These are phyloP conservation scores for Leptinotarsa texana DNA, from an alignment of 1,140 invertebrate species.

Conservation along the genomic window DNA sequence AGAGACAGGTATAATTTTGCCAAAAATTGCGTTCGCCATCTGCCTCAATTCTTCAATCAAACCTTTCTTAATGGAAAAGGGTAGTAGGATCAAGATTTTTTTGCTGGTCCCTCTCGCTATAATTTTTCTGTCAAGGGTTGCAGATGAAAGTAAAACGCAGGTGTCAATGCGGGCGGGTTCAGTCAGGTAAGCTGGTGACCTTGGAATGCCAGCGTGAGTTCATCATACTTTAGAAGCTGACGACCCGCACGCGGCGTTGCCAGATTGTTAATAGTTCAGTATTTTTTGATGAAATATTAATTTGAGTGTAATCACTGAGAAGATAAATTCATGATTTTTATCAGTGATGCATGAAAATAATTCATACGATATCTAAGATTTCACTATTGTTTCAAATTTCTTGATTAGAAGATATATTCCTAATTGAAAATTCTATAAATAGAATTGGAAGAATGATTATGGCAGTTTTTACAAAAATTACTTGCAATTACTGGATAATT, in stretches of 20 bases:
- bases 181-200: conserved; percentile 28
- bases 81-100: conserved; percentile 4
- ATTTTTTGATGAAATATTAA: no score
- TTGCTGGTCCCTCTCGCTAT: conserved; percentile 10
- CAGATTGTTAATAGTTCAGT: neutral
- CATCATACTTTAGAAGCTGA: conserved; percentile 12
- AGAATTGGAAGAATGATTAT: no score
- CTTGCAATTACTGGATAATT: no score
- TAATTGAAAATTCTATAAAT: no score
- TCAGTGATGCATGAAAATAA: no score
- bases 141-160: conserved; percentile 40
- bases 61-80: conserved; percentile 27
- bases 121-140: conserved; percentile 26
- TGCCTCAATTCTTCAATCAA: conserved; percentile 13
- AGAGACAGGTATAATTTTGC: conserved; percentile 15
- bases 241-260: conserved; percentile 11
- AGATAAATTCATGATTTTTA: no score
- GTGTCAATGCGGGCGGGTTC: conserved; percentile 36
- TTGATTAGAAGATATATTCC: no score
- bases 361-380: no score
- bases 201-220: conserved; percentile 36
- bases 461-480: no score
- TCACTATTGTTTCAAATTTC: no score
- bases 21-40: conserved; percentile 30
- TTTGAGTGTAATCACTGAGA: no score